These are phyloP conservation scores for Tetragonula clypearis DNA, from an alignment of 1,140 invertebrate species.

Conservation along the genomic window DNA sequence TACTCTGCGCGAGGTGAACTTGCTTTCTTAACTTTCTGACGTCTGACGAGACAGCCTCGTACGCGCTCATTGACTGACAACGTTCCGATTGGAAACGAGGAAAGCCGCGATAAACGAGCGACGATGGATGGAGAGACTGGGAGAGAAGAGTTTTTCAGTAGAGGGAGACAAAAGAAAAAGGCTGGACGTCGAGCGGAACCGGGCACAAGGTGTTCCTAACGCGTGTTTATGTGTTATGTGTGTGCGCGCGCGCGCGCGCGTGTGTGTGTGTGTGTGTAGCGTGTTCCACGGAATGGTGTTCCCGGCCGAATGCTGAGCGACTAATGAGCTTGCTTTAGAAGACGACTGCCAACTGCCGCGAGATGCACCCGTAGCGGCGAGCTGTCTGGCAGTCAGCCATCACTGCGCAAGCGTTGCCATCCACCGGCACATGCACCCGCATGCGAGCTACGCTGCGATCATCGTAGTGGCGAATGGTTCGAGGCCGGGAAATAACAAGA, in stretches of 20 bases:
- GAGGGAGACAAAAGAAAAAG: not conserved
- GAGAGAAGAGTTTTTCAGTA: not conserved
- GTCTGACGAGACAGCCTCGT: not conserved
- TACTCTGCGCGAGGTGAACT: not conserved
- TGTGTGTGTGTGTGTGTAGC: too few relatives aligned
- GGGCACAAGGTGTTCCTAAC: not conserved
- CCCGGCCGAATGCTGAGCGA: conserved; percentile 63
- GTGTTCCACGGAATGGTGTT: conserved; percentile 46
- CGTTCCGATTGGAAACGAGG: not conserved
- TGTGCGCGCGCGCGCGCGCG: too few relatives aligned
- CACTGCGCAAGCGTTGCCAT: conserved; percentile 70
- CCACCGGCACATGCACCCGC: conserved; percentile 65
- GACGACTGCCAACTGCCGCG: conserved; percentile 73
- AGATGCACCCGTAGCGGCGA: conserved; percentile 73
- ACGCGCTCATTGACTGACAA: not conserved
- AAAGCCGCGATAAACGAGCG: too few relatives aligned
- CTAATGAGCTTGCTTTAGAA: conserved; percentile 72
- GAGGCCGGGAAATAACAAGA: conserved; percentile 20
- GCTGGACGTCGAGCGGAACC: too few relatives aligned
- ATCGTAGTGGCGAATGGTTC: not conserved
- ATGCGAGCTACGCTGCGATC: conserved; percentile 52
- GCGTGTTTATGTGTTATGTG: too few relatives aligned
- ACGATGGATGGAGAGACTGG: too few relatives aligned
- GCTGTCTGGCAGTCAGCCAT: conserved; percentile 66
- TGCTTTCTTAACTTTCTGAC: not conserved